Evolutionary conservation across 2,797 vertebrate species (phyloP).

Genomic region (Geotrypetes seraphini): DNA sequence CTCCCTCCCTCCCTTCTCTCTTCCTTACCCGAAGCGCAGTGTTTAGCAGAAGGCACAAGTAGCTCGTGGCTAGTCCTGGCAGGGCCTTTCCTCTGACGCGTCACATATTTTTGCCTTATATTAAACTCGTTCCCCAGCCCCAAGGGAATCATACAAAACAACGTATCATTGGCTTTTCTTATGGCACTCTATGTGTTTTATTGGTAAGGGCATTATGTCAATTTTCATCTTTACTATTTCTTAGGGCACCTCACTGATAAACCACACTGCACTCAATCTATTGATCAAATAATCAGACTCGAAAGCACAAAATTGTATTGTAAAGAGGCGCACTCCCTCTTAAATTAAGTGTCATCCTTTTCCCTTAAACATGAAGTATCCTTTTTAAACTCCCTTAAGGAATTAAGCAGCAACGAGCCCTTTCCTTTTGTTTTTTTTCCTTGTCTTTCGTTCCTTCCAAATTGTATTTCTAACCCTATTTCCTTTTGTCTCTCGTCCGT

Average conservation of each 20-base stretch:
- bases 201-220: conserved; percentile 25
- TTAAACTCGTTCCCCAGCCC: conserved; percentile 31
- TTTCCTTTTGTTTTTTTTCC: no score
- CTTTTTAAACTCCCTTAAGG: no score
- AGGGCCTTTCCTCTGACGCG: no score
- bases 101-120: conserved; percentile 27
- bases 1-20: no score
- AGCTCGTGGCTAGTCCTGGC: no score
- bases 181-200: conserved; percentile 26
- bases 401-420: no score
- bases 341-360: conserved; percentile 16
- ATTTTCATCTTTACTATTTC: conserved; percentile 23
- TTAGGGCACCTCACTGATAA: conserved; percentile 18
- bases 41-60: no score
- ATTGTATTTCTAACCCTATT: no score
- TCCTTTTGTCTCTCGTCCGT: no score
- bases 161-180: conserved; percentile 23
- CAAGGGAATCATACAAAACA: conserved; percentile 23
- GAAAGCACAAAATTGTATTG: conserved; percentile 1
- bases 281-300: conserved; percentile 13
- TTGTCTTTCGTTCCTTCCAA: no score
- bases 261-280: conserved; percentile 8
- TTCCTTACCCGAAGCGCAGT: no score
- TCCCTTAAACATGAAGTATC: no score
- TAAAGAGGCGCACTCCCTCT: conserved; percentile 16